Evolutionary conservation across 2,888 invertebrate species (phyloP).

Genomic region (Heterodera filipjevi): DNA sequence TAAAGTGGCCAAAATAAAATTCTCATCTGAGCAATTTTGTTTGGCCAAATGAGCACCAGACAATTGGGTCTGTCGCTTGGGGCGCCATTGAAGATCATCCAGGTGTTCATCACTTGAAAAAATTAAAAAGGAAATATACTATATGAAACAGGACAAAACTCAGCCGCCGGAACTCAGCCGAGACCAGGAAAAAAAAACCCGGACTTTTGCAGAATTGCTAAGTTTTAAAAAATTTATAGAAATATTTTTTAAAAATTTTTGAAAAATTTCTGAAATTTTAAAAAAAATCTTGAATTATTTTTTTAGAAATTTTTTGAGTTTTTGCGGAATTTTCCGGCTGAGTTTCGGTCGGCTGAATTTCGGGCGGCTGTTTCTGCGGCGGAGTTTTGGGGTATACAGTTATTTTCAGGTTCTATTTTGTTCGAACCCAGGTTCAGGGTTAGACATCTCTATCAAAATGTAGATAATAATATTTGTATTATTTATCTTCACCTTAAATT

Average conservation of each 20-base stretch:
- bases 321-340: too few relatives aligned
- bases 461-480: not conserved
- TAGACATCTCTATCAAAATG: not conserved
- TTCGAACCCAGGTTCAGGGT: too few relatives aligned
- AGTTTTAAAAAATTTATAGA: too few relatives aligned
- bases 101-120: constrained; percentile 26
- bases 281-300: too few relatives aligned
- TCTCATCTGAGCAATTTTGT: constrained; percentile 47
- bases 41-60: not conserved
- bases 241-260: too few relatives aligned
- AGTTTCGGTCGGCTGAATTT: too few relatives aligned
- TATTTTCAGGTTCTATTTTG: too few relatives aligned
- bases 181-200: not conserved
- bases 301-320: too few relatives aligned
- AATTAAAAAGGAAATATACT: not conserved
- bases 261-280: too few relatives aligned
- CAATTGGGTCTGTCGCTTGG: constrained; percentile 5
- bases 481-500: constrained; percentile 27
- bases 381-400: too few relatives aligned
- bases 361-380: too few relatives aligned
- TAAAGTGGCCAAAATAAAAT: constrained; percentile 46
- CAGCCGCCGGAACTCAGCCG: not conserved
- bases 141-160: not conserved
- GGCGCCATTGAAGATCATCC: constrained; percentile 14
- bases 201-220: too few relatives aligned